phyloP scores from a whole-genome alignment of 2,113 vertebrate genomes.

The Conger conger region DNA sequence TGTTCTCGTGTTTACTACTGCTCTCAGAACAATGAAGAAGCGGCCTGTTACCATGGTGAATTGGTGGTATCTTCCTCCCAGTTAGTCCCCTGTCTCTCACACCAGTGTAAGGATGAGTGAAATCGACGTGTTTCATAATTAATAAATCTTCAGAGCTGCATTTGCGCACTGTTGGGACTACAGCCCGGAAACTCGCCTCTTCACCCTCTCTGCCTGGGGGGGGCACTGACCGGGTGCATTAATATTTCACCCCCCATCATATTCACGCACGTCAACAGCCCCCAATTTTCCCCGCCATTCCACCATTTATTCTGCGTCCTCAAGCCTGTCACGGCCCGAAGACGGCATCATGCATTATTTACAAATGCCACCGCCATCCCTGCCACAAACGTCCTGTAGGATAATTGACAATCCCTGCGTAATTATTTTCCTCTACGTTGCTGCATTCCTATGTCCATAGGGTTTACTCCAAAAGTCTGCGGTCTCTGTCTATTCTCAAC shows the following conservation, averaged over 20 bases:
- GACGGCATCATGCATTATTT: conserved; percentile 13
- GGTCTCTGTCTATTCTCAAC: too few species aligned
- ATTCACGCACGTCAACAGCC: too few species aligned
- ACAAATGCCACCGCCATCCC: background rate
- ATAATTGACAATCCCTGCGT: too few species aligned
- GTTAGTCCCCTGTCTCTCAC: background rate
- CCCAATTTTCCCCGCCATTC: too few species aligned
- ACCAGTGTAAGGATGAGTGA: background rate
- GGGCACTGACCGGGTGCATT: too few species aligned
- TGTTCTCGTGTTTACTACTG: too few species aligned
- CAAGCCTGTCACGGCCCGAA: background rate
- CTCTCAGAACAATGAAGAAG: background rate
- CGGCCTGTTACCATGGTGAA: background rate
- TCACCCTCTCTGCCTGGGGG: too few species aligned
- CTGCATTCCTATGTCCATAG: too few species aligned
- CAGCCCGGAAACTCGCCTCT: background rate
- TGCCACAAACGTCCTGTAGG: too few species aligned
- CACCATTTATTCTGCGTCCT: background rate
- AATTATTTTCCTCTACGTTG: too few species aligned
- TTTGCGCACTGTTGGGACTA: background rate
- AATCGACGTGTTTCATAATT: background rate
- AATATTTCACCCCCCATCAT: conserved; percentile 1
- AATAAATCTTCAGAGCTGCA: background rate
- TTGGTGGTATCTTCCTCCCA: background rate
- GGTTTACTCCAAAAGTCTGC: too few species aligned